phyloP scores from a whole-genome alignment of 1,140 invertebrate species.

The Macrotrachela quadricornifera region DNA sequence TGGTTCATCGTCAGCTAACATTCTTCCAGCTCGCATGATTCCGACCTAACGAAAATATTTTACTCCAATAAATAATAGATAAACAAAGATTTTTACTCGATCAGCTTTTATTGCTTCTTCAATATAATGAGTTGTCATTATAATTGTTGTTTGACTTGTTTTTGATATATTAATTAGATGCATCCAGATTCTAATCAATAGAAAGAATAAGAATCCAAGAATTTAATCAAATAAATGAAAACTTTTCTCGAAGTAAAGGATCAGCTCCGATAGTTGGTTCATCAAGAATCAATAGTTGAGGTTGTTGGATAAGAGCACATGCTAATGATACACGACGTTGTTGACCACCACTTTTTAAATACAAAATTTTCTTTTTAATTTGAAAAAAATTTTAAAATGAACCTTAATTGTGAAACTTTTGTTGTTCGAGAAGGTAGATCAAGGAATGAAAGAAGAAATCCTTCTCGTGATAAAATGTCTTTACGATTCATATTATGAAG shows the following conservation, averaged over 20 bases:
- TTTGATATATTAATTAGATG: constrained; percentile 59
- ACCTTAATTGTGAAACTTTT: constrained; percentile 10
- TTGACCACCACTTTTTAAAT: constrained; percentile 59
- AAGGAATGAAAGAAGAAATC: constrained; percentile 61
- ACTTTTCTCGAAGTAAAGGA: constrained; percentile 63
- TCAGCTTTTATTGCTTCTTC: constrained; percentile 70
- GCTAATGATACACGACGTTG: constrained; percentile 73
- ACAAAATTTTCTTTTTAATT: constrained; percentile 12
- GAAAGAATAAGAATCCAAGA: background rate
- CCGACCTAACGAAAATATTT: constrained; percentile 35
- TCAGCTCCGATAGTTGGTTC: constrained; percentile 84
- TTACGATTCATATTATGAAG: constrained; percentile 60
- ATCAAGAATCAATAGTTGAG: constrained; percentile 71
- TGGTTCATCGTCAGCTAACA: constrained; percentile 74
- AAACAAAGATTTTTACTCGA: constrained; percentile 35
- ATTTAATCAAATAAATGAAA: constrained; percentile 13
- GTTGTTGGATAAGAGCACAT: constrained; percentile 70
- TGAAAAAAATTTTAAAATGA: constrained; percentile 19
- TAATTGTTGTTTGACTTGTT: constrained; percentile 59
- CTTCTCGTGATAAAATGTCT: constrained; percentile 64
- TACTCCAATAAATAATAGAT: no score
- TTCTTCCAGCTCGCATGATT: constrained; percentile 66
- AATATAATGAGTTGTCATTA: constrained; percentile 80
- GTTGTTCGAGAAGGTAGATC: constrained; percentile 14
- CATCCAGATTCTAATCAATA: constrained; percentile 57